Conservation (phyloP, 2,888 invertebrate species). For the Nomada fucata region DNA sequence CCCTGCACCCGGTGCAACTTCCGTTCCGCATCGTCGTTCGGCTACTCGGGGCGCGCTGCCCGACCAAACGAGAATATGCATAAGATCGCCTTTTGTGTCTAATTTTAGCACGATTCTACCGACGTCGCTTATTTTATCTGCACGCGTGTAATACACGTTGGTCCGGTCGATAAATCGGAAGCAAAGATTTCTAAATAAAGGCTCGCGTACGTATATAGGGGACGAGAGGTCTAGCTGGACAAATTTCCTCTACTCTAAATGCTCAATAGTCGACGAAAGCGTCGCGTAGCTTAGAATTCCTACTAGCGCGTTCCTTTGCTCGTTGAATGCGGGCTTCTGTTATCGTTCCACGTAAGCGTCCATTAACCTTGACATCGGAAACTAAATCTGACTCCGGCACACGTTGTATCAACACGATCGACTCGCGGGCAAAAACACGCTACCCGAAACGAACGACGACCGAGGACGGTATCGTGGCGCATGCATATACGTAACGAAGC, state of each 20-base stretch:
- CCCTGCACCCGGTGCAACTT: slow-evolving; percentile 63
- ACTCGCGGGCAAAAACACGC: neutral
- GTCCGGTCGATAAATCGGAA: slow-evolving; percentile 23
- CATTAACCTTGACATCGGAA: neutral
- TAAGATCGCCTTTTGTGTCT: slow-evolving; percentile 7
- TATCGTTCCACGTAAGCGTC: neutral
- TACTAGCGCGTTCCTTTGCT: no score
- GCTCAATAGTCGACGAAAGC: no score
- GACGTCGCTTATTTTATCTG: neutral
- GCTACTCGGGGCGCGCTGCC: slow-evolving; percentile 16
- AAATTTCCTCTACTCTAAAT: neutral
- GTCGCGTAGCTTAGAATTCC: no score
- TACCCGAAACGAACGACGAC: neutral
- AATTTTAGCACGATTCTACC: neutral
- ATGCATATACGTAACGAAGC: neutral
- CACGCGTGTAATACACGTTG: no score
- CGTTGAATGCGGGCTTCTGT: neutral
- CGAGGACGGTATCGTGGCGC: neutral
- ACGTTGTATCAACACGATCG: neutral
- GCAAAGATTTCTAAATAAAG: slow-evolving; percentile 17
- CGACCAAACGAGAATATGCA: slow-evolving; percentile 31
- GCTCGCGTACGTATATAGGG: no score
- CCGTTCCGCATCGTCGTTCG: slow-evolving; percentile 59
- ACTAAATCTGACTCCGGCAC: neutral
- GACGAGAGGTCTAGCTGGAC: neutral